phyloP scores from a whole-genome alignment of 2,888 invertebrate species.

The Drosophila lacicola region DNA sequence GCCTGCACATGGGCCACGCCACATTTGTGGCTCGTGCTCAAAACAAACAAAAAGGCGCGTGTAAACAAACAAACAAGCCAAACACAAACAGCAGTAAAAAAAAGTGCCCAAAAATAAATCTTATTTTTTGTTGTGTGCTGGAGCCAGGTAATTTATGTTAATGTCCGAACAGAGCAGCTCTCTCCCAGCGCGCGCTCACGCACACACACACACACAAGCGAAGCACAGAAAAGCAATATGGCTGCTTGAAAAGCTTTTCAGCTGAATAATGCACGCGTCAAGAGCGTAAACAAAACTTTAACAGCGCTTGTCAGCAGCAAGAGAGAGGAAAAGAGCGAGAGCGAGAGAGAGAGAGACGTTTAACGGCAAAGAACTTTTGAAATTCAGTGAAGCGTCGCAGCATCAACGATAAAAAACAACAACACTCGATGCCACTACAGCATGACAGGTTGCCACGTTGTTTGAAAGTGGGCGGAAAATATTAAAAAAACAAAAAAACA shows the following conservation, averaged over 20 bases:
- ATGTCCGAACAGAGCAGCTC: constrained; percentile 27
- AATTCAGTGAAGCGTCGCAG: constrained; percentile 65
- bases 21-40: constrained; percentile 57
- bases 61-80: constrained; percentile 68
- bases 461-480: constrained; percentile 12
- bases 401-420: constrained; percentile 32
- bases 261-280: constrained; percentile 71
- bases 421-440: constrained; percentile 44
- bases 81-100: constrained; percentile 24
- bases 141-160: constrained; percentile 58
- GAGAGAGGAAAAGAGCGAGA: constrained; percentile 8
- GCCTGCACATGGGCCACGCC: constrained; percentile 19
- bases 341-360: constrained; percentile 30
- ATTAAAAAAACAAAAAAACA: constrained; percentile 2
- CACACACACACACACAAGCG: constrained; percentile 14
- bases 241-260: constrained; percentile 78
- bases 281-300: constrained; percentile 25
- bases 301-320: constrained; percentile 65
- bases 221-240: constrained; percentile 70
- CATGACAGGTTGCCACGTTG: constrained; percentile 71
- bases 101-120: constrained; percentile 48
- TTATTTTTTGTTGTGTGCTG: constrained; percentile 12
- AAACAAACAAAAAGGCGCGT: constrained; percentile 56
- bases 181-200: constrained; percentile 24
- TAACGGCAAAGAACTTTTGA: constrained; percentile 79